These are phyloP conservation scores for Gastrophysa polygoni DNA, from an alignment of 2,888 invertebrate species.

Conservation along the genomic window DNA sequence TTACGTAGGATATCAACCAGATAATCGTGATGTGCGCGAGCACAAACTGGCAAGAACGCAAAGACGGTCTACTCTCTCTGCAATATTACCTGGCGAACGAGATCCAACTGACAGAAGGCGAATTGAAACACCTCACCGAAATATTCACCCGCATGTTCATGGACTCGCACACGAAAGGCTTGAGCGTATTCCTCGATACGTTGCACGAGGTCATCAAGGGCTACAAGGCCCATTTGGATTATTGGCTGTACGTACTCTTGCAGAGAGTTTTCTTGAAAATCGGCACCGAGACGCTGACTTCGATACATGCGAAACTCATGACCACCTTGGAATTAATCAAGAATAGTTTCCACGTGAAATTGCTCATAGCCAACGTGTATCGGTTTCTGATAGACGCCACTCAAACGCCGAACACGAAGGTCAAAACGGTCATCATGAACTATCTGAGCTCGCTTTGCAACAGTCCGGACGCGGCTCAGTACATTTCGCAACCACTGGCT, in stretches of 20 bases:
- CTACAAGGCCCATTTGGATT: slow-evolving; percentile 86
- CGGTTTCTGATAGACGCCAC: slow-evolving; percentile 89
- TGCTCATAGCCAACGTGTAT: slow-evolving; percentile 72
- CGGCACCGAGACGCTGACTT: slow-evolving; percentile 83
- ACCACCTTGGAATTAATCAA: slow-evolving; percentile 80
- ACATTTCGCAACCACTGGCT: slow-evolving; percentile 57
- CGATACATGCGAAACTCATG: slow-evolving; percentile 89
- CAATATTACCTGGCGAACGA: slow-evolving; percentile 77
- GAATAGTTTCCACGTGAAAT: slow-evolving; percentile 70
- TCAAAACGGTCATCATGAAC: slow-evolving; percentile 76
- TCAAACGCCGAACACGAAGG: slow-evolving; percentile 87
- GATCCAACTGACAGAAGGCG: slow-evolving; percentile 68
- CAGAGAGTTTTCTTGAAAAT: slow-evolving; percentile 80
- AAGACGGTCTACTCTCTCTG: slow-evolving; percentile 83
- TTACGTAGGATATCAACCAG: slow-evolving; percentile 75
- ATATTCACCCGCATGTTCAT: slow-evolving; percentile 96
- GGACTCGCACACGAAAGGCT: slow-evolving; percentile 94
- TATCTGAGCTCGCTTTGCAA: slow-evolving; percentile 71
- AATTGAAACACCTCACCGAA: slow-evolving; percentile 86
- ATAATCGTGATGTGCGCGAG: slow-evolving; percentile 88
- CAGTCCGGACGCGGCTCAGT: slow-evolving; percentile 63
- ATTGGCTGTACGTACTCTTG: slow-evolving; percentile 92
- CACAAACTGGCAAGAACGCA: slow-evolving; percentile 92
- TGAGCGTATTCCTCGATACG: slow-evolving; percentile 91
- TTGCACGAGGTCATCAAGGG: slow-evolving; percentile 86